A percentile compares a stretch with the other conserved stretches of the same genome.
Evolutionary conservation across 2,888 invertebrate genomes (phyloP).

Genomic region (Allacma fusca): DNA sequence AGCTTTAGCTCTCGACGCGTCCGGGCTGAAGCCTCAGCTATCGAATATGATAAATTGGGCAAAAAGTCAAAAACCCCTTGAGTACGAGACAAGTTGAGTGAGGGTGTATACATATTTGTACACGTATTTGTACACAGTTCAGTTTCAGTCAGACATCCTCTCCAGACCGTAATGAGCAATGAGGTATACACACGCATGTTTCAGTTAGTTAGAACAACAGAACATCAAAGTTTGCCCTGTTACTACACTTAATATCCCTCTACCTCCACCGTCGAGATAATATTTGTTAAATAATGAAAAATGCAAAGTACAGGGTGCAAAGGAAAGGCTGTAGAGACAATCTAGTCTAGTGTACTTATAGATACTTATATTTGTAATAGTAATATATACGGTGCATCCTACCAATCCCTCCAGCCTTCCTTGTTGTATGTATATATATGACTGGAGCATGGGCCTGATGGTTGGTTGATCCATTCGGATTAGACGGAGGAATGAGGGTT

Average conservation of each 20-base stretch:
- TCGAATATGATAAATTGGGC: slow-evolving; percentile 23
- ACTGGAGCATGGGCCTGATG: background rate
- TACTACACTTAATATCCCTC: too few species aligned
- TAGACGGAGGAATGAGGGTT: background rate
- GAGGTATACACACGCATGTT: slow-evolving; percentile 25
- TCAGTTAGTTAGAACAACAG: background rate
- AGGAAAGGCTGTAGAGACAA: background rate
- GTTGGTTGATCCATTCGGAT: slow-evolving; percentile 8
- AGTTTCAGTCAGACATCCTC: background rate
- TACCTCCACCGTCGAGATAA: background rate
- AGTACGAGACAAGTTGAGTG: background rate
- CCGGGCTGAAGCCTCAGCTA: background rate
- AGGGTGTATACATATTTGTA: background rate
- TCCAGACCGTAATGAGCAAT: slow-evolving; percentile 9
- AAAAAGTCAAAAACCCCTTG: slow-evolving; percentile 22
- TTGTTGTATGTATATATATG: background rate
- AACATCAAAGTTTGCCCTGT: background rate
- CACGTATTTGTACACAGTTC: too few species aligned
- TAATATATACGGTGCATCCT: background rate
- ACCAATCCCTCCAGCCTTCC: background rate
- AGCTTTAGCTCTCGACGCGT: background rate
- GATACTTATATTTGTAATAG: background rate
- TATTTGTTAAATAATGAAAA: slow-evolving; percentile 19
- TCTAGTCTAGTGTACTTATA: too few species aligned
- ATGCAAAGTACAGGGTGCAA: slow-evolving; percentile 15